Evolutionary conservation across 2,888 invertebrate genomes (phyloP).

Genomic region (Andricus curvator): DNA sequence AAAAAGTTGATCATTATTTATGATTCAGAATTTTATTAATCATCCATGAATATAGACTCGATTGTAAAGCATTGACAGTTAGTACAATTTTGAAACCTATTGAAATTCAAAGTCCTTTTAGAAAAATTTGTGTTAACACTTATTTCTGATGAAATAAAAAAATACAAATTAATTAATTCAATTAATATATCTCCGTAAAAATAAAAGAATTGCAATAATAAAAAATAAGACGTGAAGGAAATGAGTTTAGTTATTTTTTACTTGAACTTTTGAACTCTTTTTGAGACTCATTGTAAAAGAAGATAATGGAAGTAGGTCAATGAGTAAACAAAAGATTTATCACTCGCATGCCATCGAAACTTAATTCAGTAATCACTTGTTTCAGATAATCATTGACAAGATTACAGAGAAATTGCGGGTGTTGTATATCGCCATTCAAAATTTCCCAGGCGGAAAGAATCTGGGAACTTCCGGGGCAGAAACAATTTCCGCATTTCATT

Average conservation of each 20-base stretch:
- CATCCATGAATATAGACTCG: not conserved
- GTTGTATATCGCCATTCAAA: constrained; percentile 10
- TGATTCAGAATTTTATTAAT: not conserved
- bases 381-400: constrained; percentile 13
- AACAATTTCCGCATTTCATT: constrained; percentile 15
- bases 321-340: constrained; percentile 25
- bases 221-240: not conserved
- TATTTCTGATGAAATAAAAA: no score
- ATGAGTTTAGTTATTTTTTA: not conserved
- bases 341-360: constrained; percentile 1
- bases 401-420: constrained; percentile 8
- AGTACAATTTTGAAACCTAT: not conserved
- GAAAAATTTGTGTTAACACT: not conserved
- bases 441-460: constrained; percentile 9
- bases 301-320: constrained; percentile 16
- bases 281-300: constrained; percentile 4
- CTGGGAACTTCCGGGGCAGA: not conserved
- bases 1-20: no score
- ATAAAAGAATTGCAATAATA: not conserved
- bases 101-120: not conserved
- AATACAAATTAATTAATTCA: no score
- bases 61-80: not conserved
- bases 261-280: not conserved
- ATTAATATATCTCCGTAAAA: not conserved
- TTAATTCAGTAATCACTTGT: not conserved